phyloP scores from a whole-genome alignment of 2,797 vertebrate genomes.

The Tamandua tetradactyla region DNA sequence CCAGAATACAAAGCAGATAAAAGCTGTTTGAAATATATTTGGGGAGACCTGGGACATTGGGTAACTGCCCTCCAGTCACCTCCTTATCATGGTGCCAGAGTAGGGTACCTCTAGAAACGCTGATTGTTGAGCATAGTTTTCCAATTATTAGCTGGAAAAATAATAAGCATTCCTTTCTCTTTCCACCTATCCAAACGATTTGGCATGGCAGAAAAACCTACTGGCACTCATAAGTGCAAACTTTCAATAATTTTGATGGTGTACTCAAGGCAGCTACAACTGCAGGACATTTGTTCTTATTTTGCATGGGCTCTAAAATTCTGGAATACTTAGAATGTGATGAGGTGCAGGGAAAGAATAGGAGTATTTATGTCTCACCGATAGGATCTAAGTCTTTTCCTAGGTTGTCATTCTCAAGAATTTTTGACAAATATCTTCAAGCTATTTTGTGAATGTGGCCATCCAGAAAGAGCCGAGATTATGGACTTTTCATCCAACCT shows the following conservation, averaged over 20 bases:
- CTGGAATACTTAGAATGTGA: neutral
- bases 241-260: neutral
- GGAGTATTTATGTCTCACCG: neutral
- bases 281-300: neutral
- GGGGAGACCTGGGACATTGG: neutral
- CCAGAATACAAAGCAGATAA: neutral
- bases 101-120: neutral
- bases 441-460: neutral
- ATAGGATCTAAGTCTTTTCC: neutral
- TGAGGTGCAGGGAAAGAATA: neutral
- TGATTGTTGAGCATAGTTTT: neutral
- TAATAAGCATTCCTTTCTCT: neutral
- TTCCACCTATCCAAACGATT: neutral
- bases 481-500: constrained; percentile 35
- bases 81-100: neutral
- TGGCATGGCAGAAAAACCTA: neutral
- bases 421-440: neutral
- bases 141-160: neutral
- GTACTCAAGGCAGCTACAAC: neutral
- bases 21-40: neutral
- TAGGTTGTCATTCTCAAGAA: neutral
- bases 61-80: too few species aligned
- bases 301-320: neutral
- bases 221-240: neutral
- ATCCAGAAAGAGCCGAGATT: neutral